Conservation (phyloP, 2,888 invertebrate genomes). For the Drepanosiphum platanoidis region DNA sequence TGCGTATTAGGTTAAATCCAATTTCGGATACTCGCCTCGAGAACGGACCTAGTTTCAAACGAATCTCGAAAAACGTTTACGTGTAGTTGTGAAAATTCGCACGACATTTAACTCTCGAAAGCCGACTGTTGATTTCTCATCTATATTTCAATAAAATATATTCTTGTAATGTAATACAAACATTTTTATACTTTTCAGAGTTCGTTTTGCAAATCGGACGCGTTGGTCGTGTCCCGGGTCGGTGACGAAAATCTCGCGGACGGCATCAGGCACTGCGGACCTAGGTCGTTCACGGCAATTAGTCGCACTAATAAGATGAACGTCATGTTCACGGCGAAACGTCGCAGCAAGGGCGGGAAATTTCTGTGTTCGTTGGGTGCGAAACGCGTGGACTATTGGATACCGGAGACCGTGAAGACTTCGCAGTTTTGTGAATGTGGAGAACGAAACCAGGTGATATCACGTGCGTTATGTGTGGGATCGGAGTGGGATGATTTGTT, state of each 20-base stretch:
- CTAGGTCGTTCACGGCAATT: slow-evolving; percentile 66
- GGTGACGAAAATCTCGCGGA: slow-evolving; percentile 69
- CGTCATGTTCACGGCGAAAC: slow-evolving; percentile 65
- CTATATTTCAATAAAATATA: too few species aligned
- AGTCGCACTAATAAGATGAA: slow-evolving; percentile 66
- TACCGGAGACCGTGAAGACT: slow-evolving; percentile 52
- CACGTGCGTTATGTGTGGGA: background rate
- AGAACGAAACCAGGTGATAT: slow-evolving; percentile 68
- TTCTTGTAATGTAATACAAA: too few species aligned
- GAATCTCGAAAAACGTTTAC: background rate
- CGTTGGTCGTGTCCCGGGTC: slow-evolving; percentile 69
- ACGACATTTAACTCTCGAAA: too few species aligned
- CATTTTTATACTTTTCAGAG: slow-evolving; percentile 67
- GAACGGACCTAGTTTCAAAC: background rate
- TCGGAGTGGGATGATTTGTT: background rate
- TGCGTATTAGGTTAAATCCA: too few species aligned
- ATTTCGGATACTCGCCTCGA: too few species aligned
- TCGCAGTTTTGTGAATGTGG: slow-evolving; percentile 70
- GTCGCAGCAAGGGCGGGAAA: slow-evolving; percentile 68
- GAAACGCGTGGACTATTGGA: slow-evolving; percentile 64
- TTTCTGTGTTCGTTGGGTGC: slow-evolving; percentile 69
- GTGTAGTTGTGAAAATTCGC: background rate
- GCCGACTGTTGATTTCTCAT: background rate
- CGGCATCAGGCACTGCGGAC: slow-evolving; percentile 72
- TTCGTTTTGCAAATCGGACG: slow-evolving; percentile 69